These are phyloP conservation scores for Microcebus griseorufus DNA, from an alignment of 2,113 vertebrate genomes.

Conservation along the genomic window DNA sequence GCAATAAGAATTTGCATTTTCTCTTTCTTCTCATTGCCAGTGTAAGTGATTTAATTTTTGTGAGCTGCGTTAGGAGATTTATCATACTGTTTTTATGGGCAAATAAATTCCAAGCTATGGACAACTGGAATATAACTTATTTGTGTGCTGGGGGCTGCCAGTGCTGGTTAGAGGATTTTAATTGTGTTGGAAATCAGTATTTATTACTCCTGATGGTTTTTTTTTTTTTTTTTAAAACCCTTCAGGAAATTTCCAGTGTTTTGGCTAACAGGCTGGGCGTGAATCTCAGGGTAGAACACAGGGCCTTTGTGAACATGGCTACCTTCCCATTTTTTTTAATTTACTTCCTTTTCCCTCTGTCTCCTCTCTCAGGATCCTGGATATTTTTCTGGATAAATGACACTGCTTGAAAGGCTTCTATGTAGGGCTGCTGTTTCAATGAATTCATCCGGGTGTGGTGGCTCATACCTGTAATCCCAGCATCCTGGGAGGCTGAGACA, in stretches of 20 bases:
- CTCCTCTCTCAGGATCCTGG: background rate
- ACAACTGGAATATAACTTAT: background rate
- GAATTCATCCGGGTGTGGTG: background rate
- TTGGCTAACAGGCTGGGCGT: background rate
- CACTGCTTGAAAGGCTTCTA: background rate
- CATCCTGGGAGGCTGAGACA: too few relatives aligned
- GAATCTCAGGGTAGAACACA: background rate
- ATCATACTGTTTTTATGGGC: background rate
- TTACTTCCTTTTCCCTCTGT: background rate
- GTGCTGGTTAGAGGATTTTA: background rate
- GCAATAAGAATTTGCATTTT: background rate
- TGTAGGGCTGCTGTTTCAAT: background rate
- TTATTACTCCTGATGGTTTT: background rate
- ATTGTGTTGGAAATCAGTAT: background rate
- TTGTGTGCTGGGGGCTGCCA: background rate
- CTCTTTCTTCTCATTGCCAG: background rate
- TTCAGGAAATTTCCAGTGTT: background rate
- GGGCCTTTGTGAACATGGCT: background rate
- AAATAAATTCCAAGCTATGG: slow-evolving; percentile 8
- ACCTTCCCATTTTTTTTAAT: background rate
- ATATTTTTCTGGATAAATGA: background rate
- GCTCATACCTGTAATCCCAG: too few relatives aligned
- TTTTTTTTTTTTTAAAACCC: background rate
- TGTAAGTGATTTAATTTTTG: background rate
- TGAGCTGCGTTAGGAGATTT: background rate